Evolutionary conservation across 1,140 invertebrate genomes (phyloP).

Genomic region (Phthorimaea operculella): DNA sequence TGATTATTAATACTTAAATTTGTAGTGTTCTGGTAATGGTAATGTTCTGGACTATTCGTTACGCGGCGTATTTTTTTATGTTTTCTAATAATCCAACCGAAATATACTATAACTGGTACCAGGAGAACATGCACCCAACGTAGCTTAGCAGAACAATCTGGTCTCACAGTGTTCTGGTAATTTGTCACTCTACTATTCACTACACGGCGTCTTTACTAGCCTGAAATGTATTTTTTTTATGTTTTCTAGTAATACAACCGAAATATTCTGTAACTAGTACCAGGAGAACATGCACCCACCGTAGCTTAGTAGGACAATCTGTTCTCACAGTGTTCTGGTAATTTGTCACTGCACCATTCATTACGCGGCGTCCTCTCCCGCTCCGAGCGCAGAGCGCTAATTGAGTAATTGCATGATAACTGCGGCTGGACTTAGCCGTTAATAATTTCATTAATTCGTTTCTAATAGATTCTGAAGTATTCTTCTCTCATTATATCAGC

Average conservation of each 20-base stretch:
- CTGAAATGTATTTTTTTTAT: too few species aligned
- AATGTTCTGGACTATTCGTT: too few species aligned
- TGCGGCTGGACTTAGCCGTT: neutral
- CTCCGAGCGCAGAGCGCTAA: neutral
- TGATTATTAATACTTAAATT: too few species aligned
- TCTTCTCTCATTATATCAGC: constrained; percentile 22
- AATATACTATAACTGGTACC: too few species aligned
- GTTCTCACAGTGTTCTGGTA: neutral
- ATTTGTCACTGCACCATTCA: neutral
- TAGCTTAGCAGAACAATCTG: neutral
- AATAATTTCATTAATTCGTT: neutral
- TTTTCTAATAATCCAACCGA: too few species aligned
- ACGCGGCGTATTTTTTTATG: too few species aligned
- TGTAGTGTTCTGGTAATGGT: too few species aligned
- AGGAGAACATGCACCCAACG: neutral
- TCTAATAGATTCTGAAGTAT: neutral
- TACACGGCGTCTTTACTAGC: neutral
- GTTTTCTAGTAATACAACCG: too few species aligned
- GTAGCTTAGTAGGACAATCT: neutral
- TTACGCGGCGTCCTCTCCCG: neutral
- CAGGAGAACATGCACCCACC: neutral
- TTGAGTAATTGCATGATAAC: constrained; percentile 1
- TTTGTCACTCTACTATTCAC: neutral
- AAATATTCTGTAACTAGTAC: constrained; percentile 15
- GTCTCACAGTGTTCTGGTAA: neutral